These are phyloP conservation scores for Stenichneumon culpator DNA, from an alignment of 2,888 invertebrate genomes.

Conservation along the genomic window DNA sequence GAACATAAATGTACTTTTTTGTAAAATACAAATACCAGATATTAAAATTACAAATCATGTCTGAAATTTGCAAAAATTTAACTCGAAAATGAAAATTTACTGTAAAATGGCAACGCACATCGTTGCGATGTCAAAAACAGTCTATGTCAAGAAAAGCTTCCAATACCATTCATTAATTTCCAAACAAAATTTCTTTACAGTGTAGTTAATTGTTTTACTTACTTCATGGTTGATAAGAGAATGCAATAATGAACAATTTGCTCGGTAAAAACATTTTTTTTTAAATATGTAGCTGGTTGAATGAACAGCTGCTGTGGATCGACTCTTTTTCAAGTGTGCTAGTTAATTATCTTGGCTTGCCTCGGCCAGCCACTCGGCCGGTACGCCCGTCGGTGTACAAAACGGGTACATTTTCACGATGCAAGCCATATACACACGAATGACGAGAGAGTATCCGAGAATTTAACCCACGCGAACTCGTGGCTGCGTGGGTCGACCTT, in stretches of 20 bases:
- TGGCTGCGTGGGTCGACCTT: slow-evolving; percentile 52
- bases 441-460: slow-evolving; percentile 2
- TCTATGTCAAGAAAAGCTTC: too few relatives aligned
- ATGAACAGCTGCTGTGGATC: neutral
- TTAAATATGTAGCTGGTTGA: neutral
- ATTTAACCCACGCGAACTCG: slow-evolving; percentile 52
- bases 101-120: too few relatives aligned
- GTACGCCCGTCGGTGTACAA: slow-evolving; percentile 6
- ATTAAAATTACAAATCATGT: too few relatives aligned
- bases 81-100: too few relatives aligned
- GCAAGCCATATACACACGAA: neutral
- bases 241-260: neutral
- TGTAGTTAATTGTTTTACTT: too few relatives aligned
- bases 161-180: too few relatives aligned
- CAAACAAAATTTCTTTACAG: too few relatives aligned
- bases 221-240: too few relatives aligned
- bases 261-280: neutral
- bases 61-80: too few relatives aligned
- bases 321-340: slow-evolving; percentile 26
- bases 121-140: too few relatives aligned
- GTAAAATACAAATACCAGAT: too few relatives aligned
- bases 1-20: too few relatives aligned
- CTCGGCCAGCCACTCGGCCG: slow-evolving; percentile 3
- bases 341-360: slow-evolving; percentile 35
- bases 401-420: slow-evolving; percentile 37